These are phyloP conservation scores for Chinchilla lanigera DNA, from an alignment of 2,113 vertebrate species.

Conservation along the genomic window DNA sequence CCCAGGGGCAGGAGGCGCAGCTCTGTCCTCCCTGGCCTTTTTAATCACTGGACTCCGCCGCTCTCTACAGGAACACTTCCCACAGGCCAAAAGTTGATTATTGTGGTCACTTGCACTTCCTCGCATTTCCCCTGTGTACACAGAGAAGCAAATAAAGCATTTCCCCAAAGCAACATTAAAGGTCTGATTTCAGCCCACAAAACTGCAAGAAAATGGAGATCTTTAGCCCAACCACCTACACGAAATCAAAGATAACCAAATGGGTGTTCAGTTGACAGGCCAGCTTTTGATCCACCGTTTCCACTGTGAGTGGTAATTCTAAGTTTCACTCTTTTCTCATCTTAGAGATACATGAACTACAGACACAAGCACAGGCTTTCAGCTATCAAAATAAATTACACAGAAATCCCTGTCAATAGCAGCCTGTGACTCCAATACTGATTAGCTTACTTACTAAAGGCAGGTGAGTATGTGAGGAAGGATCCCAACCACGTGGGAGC, in stretches of 20 bases:
- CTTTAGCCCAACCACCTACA: not conserved
- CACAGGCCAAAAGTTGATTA: conserved; percentile 52
- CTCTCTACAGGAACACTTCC: conserved; percentile 40
- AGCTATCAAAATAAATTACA: conserved; percentile 47
- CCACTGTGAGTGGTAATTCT: not conserved
- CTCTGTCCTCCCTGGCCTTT: not conserved
- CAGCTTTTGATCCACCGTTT: not conserved
- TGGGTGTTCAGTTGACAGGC: not conserved
- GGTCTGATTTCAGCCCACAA: conserved; percentile 60
- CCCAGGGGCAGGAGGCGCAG: not conserved
- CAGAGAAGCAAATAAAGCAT: conserved; percentile 65
- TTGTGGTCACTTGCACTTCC: conserved; percentile 73
- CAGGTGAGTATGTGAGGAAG: not conserved
- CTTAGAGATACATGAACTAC: conserved; percentile 22
- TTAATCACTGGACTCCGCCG: not conserved
- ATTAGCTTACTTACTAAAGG: conserved; percentile 18
- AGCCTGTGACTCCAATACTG: not conserved
- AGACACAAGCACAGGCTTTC: conserved; percentile 28
- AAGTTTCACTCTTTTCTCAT: conserved; percentile 51
- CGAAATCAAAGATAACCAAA: not conserved
- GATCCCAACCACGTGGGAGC: too few species aligned
- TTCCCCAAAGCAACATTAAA: conserved; percentile 60
- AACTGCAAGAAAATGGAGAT: conserved; percentile 45
- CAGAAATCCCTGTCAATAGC: not conserved
- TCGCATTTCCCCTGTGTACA: conserved; percentile 53